phyloP scores from a whole-genome alignment of 2,113 vertebrate species.

The Petrocephalus microphthalmus region DNA sequence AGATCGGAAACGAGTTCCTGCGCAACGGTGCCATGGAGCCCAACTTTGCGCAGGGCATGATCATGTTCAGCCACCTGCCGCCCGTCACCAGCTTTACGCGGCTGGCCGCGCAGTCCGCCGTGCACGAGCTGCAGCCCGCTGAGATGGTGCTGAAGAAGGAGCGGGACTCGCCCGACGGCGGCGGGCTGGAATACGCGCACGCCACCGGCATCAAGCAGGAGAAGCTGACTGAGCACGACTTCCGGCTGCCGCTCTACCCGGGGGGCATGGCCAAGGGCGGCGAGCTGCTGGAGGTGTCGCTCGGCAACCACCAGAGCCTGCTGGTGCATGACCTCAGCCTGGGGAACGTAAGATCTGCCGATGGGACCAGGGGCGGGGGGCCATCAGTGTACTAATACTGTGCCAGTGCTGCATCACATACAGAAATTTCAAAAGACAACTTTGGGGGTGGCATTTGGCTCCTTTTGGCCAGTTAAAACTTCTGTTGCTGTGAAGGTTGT shows the following conservation, averaged over 20 bases:
- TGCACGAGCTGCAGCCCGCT: slow-evolving; percentile 69
- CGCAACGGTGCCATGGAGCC: slow-evolving; percentile 80
- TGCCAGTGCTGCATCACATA: neutral
- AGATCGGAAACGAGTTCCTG: slow-evolving; percentile 82
- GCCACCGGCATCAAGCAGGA: slow-evolving; percentile 88
- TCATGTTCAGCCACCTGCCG: slow-evolving; percentile 94
- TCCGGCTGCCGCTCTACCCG: slow-evolving; percentile 62
- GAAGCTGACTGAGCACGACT: slow-evolving; percentile 84
- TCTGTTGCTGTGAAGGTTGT: neutral
- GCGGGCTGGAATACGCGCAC: slow-evolving; percentile 73
- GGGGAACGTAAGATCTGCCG: slow-evolving; percentile 52
- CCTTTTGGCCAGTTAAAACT: neutral
- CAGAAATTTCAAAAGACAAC: neutral
- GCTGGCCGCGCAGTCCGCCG: slow-evolving; percentile 73
- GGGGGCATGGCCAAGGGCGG: slow-evolving; percentile 60
- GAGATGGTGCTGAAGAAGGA: slow-evolving; percentile 95
- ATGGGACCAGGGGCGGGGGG: neutral
- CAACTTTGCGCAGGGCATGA: slow-evolving; percentile 79
- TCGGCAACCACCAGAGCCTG: slow-evolving; percentile 66
- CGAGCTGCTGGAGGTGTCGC: slow-evolving; percentile 69
- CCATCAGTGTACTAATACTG: neutral
- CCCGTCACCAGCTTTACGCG: slow-evolving; percentile 93
- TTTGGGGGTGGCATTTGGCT: neutral
- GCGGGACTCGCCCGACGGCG: slow-evolving; percentile 71
- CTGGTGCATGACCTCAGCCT: slow-evolving; percentile 81